These are phyloP conservation scores for Eupithecia tripunctaria DNA, from an alignment of 2,888 invertebrate genomes.

Conservation along the genomic window DNA sequence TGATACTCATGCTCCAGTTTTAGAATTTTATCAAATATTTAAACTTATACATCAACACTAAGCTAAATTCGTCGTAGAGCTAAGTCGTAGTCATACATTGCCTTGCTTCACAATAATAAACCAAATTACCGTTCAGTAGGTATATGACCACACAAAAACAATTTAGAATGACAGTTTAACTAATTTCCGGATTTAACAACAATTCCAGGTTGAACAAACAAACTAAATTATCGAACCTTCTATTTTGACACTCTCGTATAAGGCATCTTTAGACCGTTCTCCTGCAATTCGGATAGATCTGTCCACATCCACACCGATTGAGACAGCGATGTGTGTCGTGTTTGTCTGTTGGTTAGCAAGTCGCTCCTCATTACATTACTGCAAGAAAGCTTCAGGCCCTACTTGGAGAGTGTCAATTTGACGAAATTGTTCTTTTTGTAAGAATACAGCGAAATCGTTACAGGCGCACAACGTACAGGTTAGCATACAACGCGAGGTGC, in stretches of 20 bases:
- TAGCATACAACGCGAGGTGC: constrained; percentile 51
- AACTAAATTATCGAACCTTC: neutral
- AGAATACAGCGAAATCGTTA: constrained; percentile 43
- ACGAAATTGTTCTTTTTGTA: constrained; percentile 27
- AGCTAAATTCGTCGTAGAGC: neutral
- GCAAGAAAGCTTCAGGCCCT: constrained; percentile 56
- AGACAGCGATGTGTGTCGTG: constrained; percentile 46
- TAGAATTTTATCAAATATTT: neutral
- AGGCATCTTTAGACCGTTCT: constrained; percentile 19
- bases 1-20: neutral
- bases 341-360: constrained; percentile 38
- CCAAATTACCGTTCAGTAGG: neutral
- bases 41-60: neutral
- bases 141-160: neutral
- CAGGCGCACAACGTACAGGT: constrained; percentile 27
- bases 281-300: constrained; percentile 20
- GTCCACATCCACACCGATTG: constrained; percentile 27
- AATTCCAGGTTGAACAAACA: constrained; percentile 10
- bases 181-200: neutral
- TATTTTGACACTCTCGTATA: constrained; percentile 12
- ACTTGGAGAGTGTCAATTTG: constrained; percentile 65
- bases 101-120: neutral
- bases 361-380: constrained; percentile 53
- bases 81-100: neutral
- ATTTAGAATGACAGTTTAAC: neutral